These are phyloP conservation scores for Dendrocincla fuliginosa DNA, from an alignment of 2,797 vertebrate genomes.

Conservation along the genomic window DNA sequence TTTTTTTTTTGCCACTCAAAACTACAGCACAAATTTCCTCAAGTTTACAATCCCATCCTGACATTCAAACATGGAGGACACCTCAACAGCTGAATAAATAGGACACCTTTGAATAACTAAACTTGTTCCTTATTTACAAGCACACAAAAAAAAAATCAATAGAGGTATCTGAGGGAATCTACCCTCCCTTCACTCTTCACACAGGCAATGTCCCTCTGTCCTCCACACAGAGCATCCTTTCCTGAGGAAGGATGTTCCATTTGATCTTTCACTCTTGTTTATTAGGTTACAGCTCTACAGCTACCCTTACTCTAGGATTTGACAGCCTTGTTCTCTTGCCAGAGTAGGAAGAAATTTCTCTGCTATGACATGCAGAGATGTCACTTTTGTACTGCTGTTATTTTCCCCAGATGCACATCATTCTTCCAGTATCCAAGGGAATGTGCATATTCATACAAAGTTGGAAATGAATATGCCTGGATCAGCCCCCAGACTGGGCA, in stretches of 20 bases:
- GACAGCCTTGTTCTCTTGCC: background rate
- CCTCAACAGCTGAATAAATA: background rate
- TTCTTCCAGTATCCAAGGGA: conserved; percentile 8
- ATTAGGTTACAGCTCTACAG: background rate
- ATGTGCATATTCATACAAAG: conserved; percentile 42
- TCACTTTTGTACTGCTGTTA: background rate
- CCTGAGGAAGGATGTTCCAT: background rate
- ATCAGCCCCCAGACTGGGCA: conserved; percentile 41
- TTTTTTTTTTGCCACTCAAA: background rate
- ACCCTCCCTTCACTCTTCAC: background rate
- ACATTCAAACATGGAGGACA: background rate
- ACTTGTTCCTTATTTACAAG: background rate
- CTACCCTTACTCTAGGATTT: conserved; percentile 1
- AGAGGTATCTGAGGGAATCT: background rate
- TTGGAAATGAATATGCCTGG: conserved; percentile 12
- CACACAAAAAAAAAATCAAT: background rate
- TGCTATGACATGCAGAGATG: conserved; percentile 27
- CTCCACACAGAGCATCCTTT: background rate
- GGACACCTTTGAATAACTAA: background rate
- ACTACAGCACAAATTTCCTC: background rate
- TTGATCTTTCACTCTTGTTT: background rate
- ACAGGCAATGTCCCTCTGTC: background rate
- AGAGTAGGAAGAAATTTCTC: conserved; percentile 24
- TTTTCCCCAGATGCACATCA: conserved; percentile 36
- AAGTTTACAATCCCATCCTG: background rate